Conservation (phyloP, 2,888 invertebrate species). For the Epirrhoe alternata region DNA sequence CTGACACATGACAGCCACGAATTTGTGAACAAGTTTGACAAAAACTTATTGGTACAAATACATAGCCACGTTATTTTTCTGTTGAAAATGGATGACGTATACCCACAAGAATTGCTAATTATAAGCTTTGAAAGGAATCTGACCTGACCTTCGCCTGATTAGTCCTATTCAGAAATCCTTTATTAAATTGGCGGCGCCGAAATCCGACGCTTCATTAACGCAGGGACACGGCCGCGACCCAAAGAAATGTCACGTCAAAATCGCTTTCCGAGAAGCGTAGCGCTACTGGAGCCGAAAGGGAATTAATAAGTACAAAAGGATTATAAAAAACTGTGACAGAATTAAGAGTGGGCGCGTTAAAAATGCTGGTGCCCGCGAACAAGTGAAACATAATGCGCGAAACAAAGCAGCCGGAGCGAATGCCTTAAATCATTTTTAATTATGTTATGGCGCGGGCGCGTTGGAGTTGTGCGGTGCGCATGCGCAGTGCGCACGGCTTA, state of each 20-base stretch:
- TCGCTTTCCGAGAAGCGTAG: conserved; percentile 81
- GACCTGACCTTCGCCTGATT: conserved; percentile 63
- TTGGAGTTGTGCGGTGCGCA: conserved; percentile 55
- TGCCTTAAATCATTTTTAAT: conserved; percentile 86
- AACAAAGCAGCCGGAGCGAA: conserved; percentile 85
- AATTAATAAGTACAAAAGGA: conserved; percentile 84
- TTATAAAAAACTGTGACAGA: conserved; percentile 84
- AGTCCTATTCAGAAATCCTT: conserved; percentile 59
- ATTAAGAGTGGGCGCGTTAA: conserved; percentile 82
- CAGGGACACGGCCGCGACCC: conserved; percentile 70
- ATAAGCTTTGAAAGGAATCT: conserved; percentile 52
- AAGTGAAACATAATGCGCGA: conserved; percentile 85
- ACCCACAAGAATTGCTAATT: conserved; percentile 51
- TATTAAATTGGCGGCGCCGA: conserved; percentile 70
- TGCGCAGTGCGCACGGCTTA: conserved; percentile 47
- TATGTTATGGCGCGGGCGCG: conserved; percentile 81
- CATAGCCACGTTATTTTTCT: conserved; percentile 16
- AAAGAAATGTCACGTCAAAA: conserved; percentile 82
- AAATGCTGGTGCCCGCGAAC: conserved; percentile 79
- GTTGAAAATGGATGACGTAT: conserved; percentile 38
- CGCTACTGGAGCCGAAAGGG: conserved; percentile 82
- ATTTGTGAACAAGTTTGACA: conserved; percentile 35
- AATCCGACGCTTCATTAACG: conserved; percentile 83
- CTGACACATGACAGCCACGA: conserved; percentile 43
- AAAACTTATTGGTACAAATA: conserved; percentile 1